Evolutionary conservation across 2,797 vertebrate species (phyloP).

Genomic region (Clamator glandarius): DNA sequence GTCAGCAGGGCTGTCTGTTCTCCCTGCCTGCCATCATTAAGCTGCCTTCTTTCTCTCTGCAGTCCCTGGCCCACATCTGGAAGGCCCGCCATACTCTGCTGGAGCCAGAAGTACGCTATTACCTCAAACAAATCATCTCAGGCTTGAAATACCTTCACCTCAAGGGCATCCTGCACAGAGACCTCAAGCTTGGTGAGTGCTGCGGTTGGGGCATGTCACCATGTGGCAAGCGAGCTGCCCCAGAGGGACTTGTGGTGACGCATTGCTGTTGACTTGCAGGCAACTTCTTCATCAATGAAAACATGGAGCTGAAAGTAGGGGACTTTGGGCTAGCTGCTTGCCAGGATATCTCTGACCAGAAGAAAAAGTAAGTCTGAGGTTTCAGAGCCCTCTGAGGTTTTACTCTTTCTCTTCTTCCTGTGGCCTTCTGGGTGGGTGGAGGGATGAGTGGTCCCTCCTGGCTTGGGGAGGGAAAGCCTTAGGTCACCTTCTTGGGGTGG

Average conservation of each 20-base stretch:
- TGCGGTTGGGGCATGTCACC: background rate
- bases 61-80: slow-evolving; percentile 99
- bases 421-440: background rate
- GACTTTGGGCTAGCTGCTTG: slow-evolving; percentile 96
- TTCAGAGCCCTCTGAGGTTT: background rate
- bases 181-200: slow-evolving; percentile 93
- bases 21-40: background rate
- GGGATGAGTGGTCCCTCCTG: background rate
- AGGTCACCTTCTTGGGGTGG: background rate
- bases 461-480: background rate
- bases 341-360: slow-evolving; percentile 89
- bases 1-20: slow-evolving; percentile 2
- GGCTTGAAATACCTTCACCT: slow-evolving; percentile 97
- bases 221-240: background rate
- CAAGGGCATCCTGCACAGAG: slow-evolving; percentile 92
- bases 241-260: background rate
- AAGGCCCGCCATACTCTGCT: slow-evolving; percentile 95
- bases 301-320: slow-evolving; percentile 96
- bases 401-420: background rate
- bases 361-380: slow-evolving; percentile 88
- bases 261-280: slow-evolving; percentile 72
- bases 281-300: slow-evolving; percentile 99
- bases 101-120: slow-evolving; percentile 97
- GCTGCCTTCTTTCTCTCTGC: slow-evolving; percentile 28
- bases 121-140: slow-evolving; percentile 95